Base-by-base conservation (phyloP, 2,888 invertebrate genomes). In the Limnephilus marmoratus region DNA sequence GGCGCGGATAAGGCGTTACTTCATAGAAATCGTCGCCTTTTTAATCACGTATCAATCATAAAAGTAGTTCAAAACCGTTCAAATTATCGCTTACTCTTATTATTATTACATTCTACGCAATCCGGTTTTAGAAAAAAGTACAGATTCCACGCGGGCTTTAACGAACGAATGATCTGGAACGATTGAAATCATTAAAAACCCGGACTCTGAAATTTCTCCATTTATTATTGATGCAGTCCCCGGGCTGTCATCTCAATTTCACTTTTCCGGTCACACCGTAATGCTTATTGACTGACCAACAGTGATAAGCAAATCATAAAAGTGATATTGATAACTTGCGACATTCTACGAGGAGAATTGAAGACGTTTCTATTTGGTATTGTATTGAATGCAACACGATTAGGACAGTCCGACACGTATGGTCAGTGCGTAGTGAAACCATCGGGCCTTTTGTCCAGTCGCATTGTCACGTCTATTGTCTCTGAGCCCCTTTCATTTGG, bases 401-500 rank as follows among this genome's bases (percentile, higher is more conserved):
- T 24, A 13, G 53, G 18, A 68, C 53, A 18, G 53, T 68, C 53
- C 24, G 11, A 80, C 89, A 37, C 89, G 89, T 37, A 68, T 80
- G 89, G 81, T 89, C 89, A 37, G 89, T 18, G 81, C 68, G 41
- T 68, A 89, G 81, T 81, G 89, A 89, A 86, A 86, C 86, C 29
- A 86, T 89, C 37, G 81, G 4, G 34, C 45, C 37, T 34, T 89
- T 80, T 89, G 89, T 89, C 37, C 29, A 24, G 89, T 81, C 34
- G 88, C 80, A 89, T 89, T 80, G 81, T 81, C 68, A 45, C 49
- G 29, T 89, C 80, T n/a, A 89, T 89, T 89, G 89, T 89, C 89
- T 88, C 88, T 89, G 68, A 29, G 81, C 89, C 89, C 89, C 89
- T 89, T 89, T 89, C 89, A 81, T 89, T 89, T 68, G 37, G 37